Evolutionary conservation across 2,113 vertebrate species (phyloP).

Genomic region (Dicentrarchus labrax): DNA sequence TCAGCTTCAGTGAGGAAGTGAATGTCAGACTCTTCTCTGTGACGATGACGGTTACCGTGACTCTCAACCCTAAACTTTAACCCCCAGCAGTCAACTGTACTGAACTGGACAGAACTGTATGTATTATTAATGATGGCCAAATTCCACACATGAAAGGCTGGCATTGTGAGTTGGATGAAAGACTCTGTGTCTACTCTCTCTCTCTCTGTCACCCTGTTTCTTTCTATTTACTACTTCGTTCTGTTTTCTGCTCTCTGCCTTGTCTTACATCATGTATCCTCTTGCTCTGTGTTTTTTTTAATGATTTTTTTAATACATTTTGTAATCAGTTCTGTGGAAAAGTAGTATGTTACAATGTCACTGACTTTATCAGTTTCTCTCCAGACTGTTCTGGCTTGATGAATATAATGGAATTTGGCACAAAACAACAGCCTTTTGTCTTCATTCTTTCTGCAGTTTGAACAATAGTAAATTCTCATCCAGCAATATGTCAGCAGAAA

Average conservation of each 20-base stretch:
- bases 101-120: conserved; percentile 63
- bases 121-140: conserved; percentile 83
- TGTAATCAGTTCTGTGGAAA: conserved; percentile 25
- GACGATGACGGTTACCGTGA: conserved; percentile 48
- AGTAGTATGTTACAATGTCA: conserved; percentile 24
- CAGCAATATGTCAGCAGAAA: not conserved
- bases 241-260: conserved; percentile 24
- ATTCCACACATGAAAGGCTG: conserved; percentile 81
- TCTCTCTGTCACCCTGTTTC: conserved; percentile 18
- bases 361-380: conserved; percentile 29
- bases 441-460: conserved; percentile 12
- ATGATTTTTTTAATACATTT: conserved; percentile 6
- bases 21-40: conserved; percentile 48
- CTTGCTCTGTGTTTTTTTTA: not conserved
- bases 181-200: conserved; percentile 70
- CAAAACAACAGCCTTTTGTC: conserved; percentile 59
- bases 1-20: conserved; percentile 58
- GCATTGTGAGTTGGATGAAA: conserved; percentile 81
- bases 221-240: conserved; percentile 25
- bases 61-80: conserved; percentile 68
- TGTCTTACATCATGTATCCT: conserved; percentile 37
- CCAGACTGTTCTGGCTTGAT: conserved; percentile 23
- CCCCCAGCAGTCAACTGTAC: conserved; percentile 59
- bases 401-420: conserved; percentile 35
- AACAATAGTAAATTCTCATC: conserved; percentile 37